Evolutionary conservation across 2,888 invertebrate species (phyloP).

Genomic region (Phalera bucephala): DNA sequence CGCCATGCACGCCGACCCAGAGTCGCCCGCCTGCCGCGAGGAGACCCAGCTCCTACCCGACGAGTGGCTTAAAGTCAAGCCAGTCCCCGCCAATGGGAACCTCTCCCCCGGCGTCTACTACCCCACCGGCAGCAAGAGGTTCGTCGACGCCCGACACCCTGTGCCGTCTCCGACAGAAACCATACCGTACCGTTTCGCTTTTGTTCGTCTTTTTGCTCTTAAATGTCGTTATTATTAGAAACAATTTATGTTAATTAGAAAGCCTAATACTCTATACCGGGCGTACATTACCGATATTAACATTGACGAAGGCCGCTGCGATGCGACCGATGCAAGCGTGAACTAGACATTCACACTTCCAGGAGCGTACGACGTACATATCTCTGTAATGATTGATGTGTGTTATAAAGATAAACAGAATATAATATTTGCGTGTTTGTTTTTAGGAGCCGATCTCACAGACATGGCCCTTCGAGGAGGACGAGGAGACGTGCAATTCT

Average conservation of each 20-base stretch:
- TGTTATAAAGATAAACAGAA: conserved; percentile 38
- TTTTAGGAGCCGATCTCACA: conserved; percentile 86
- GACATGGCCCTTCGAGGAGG: conserved; percentile 86
- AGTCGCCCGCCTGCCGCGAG: conserved; percentile 76
- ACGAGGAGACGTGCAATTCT: conserved; percentile 92
- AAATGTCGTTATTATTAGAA: conserved; percentile 35
- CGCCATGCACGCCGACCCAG: conserved; percentile 74
- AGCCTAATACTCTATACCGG: conserved; percentile 45
- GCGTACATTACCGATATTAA: conserved; percentile 65
- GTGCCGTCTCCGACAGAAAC: conserved; percentile 67
- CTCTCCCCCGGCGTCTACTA: conserved; percentile 79
- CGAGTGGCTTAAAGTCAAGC: conserved; percentile 76
- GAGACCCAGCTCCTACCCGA: conserved; percentile 75
- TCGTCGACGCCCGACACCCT: conserved; percentile 61
- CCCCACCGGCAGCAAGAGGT: conserved; percentile 77
- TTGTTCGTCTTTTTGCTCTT: conserved; percentile 53
- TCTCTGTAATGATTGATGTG: conserved; percentile 47
- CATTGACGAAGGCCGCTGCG: conserved; percentile 64
- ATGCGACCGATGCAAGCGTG: conserved; percentile 51
- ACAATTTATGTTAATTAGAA: conserved; percentile 52
- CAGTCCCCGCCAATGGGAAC: conserved; percentile 69
- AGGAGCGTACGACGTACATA: conserved; percentile 39
- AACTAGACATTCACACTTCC: conserved; percentile 64
- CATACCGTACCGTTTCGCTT: conserved; percentile 71
- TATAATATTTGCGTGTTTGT: conserved; percentile 45